phyloP scores from a whole-genome alignment of 1,140 invertebrate genomes.

The Trypoxylus dichotomus region DNA sequence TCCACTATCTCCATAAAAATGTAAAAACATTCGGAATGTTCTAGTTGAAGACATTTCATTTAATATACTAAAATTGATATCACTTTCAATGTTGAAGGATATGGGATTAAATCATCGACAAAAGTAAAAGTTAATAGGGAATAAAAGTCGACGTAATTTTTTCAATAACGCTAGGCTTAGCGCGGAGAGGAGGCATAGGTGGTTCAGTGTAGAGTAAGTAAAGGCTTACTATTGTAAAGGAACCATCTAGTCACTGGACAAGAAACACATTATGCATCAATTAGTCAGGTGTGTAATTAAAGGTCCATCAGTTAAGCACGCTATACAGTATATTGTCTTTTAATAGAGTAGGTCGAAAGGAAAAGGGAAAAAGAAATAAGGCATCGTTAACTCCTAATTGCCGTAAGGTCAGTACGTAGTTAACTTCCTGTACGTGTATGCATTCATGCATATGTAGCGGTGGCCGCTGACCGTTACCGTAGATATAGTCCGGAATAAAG shows the following conservation, averaged over 20 bases:
- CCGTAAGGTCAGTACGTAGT: background rate
- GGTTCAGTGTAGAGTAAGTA: too few species aligned
- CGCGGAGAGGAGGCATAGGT: too few species aligned
- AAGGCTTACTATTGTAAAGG: too few species aligned
- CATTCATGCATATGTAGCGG: background rate
- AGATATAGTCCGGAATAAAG: conserved; percentile 20
- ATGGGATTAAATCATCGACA: too few species aligned
- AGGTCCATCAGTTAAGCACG: background rate
- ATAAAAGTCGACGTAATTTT: too few species aligned
- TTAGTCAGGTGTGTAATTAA: background rate
- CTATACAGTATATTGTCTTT: background rate
- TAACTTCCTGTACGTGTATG: background rate
- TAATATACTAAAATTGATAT: too few species aligned
- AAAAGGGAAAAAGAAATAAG: background rate
- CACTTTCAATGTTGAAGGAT: too few species aligned
- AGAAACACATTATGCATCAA: background rate
- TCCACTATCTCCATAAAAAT: too few species aligned
- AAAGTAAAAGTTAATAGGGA: too few species aligned
- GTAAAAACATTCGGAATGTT: too few species aligned
- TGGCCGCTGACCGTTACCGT: conserved; percentile 12
- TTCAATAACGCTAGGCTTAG: too few species aligned
- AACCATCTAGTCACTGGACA: background rate
- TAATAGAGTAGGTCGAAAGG: background rate
- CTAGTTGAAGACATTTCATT: too few species aligned
- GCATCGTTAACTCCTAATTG: background rate